Percentiles rank a stretch among this genome's conserved stretches.
Evolutionary conservation across 2,888 invertebrate species (phyloP).

Genomic region (Trachelus stipa): DNA sequence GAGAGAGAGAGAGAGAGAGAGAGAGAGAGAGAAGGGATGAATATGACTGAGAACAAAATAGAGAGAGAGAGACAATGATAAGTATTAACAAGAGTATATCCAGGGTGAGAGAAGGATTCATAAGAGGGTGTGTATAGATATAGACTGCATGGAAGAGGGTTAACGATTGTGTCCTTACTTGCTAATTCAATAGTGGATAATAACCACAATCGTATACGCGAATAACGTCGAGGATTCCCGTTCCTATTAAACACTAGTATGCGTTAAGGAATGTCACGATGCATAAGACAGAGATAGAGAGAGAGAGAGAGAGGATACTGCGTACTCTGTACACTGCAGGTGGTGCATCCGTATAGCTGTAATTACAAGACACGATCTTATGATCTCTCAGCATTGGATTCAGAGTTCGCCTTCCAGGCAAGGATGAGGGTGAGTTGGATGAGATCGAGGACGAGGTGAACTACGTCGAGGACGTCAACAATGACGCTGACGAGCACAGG

Average conservation of each 20-base stretch:
- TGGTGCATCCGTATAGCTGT: slow-evolving; percentile 1
- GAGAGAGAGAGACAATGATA: neutral
- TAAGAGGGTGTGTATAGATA: neutral
- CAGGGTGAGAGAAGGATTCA: neutral
- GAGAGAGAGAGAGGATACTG: neutral
- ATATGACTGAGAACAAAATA: neutral
- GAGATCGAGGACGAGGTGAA: neutral
- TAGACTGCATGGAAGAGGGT: too few relatives aligned
- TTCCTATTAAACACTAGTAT: neutral
- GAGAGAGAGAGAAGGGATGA: neutral
- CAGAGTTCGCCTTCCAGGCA: slow-evolving; percentile 8
- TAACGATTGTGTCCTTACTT: slow-evolving; percentile 15
- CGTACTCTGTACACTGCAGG: neutral
- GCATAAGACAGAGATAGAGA: neutral
- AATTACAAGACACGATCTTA: slow-evolving; percentile 17
- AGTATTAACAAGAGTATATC: neutral
- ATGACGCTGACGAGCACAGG: slow-evolving; percentile 13
- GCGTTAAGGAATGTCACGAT: neutral
- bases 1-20: neutral
- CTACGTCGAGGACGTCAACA: neutral
- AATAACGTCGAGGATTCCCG: neutral
- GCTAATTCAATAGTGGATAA: slow-evolving; percentile 19
- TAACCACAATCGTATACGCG: neutral
- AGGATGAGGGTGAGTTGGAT: neutral
- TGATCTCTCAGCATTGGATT: slow-evolving; percentile 9